These are phyloP conservation scores for Alces alces DNA, from an alignment of 2,113 vertebrate genomes.

Conservation along the genomic window DNA sequence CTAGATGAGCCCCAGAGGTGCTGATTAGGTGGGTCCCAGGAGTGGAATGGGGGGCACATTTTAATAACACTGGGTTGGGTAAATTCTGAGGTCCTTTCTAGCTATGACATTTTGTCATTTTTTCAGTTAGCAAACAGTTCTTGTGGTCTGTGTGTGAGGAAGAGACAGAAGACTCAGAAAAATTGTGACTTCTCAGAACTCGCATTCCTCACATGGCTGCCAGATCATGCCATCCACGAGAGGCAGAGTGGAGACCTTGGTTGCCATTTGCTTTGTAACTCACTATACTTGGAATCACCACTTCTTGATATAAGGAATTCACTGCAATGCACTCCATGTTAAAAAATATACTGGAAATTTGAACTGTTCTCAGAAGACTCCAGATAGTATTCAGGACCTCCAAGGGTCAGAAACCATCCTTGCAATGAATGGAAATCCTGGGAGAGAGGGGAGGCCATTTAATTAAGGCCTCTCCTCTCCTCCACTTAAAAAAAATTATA, in stretches of 20 bases:
- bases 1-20: not conserved
- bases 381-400: not conserved
- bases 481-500: not conserved
- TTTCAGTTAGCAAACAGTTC: not conserved
- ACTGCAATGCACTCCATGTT: not conserved
- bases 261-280: not conserved
- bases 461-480: not conserved
- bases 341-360: not conserved
- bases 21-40: not conserved
- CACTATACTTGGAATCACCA: not conserved
- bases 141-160: not conserved
- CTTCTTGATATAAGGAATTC: not conserved
- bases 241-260: not conserved
- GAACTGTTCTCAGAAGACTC: not conserved
- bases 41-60: not conserved
- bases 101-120: not conserved
- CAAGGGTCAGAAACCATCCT: rapidly evolving
- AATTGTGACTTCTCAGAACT: not conserved
- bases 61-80: not conserved
- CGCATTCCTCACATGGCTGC: rapidly evolving
- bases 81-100: not conserved
- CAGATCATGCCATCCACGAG: no score
- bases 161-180: not conserved
- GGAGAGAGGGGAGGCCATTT: not conserved
- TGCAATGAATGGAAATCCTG: not conserved